Evolutionary conservation across 1,140 invertebrate species (phyloP).

Genomic region (Riptortus pedestris): DNA sequence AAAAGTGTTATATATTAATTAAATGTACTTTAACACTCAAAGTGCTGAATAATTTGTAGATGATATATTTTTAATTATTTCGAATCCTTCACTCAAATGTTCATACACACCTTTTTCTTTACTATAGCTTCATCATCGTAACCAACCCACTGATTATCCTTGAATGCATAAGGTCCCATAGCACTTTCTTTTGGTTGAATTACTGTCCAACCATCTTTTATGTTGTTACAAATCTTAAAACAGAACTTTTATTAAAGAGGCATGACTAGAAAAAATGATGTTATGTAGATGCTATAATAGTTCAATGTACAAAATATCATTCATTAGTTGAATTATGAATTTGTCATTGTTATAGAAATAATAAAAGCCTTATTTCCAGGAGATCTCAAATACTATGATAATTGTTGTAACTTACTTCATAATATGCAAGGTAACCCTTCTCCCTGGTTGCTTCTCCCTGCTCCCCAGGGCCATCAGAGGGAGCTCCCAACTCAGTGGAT

Average conservation of each 20-base stretch:
- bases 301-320: no score
- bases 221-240: conserved; percentile 70
- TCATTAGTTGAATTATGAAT: neutral
- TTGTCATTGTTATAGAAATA: neutral
- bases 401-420: conserved; percentile 52
- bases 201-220: conserved; percentile 65
- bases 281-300: no score
- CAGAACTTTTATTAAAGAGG: no score
- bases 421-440: conserved; percentile 86
- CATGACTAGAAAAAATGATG: neutral
- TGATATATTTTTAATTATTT: no score
- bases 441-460: conserved; percentile 82
- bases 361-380: no score
- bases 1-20: no score
- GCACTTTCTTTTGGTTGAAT: conserved; percentile 65
- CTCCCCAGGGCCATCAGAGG: conserved; percentile 77
- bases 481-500: conserved; percentile 64
- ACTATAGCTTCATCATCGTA: conserved; percentile 85
- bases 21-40: neutral
- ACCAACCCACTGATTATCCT: conserved; percentile 86
- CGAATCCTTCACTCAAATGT: no score
- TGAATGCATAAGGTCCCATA: conserved; percentile 80
- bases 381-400: neutral
- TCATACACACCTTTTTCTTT: conserved; percentile 38
- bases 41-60: no score